These are phyloP conservation scores for Ornithorhynchus anatinus DNA, from an alignment of 2,113 vertebrate species.

Conservation along the genomic window DNA sequence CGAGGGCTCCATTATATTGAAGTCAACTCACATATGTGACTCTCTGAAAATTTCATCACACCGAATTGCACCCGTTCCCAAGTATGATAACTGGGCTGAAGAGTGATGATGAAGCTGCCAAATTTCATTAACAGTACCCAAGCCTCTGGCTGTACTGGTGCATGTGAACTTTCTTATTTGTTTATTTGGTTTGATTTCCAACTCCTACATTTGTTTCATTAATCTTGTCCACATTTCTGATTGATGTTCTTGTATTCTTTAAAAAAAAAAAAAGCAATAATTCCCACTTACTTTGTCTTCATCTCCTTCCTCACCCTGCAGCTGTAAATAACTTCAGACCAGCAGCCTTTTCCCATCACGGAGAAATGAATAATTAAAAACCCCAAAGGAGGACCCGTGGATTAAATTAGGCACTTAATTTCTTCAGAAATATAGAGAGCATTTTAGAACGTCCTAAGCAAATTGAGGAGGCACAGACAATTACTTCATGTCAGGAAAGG, in stretches of 20 bases:
- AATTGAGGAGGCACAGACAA: constrained; percentile 54
- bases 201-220: not conserved
- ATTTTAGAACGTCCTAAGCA: constrained; percentile 37
- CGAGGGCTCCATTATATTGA: not conserved
- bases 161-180: not conserved
- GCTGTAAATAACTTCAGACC: constrained; percentile 41
- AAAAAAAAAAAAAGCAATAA: not conserved
- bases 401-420: constrained; percentile 64
- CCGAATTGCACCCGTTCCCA: not conserved
- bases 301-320: not conserved
- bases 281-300: constrained; percentile 8
- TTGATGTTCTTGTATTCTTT: not conserved
- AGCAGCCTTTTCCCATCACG: constrained; percentile 44
- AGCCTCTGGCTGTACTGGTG: not conserved
- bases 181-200: not conserved
- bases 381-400: constrained; percentile 21
- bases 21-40: not conserved
- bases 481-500: constrained; percentile 40
- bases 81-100: constrained; percentile 1
- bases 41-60: constrained; percentile 1
- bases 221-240: not conserved
- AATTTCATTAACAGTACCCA: not conserved
- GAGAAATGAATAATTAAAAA: constrained; percentile 63
- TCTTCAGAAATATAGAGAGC: constrained; percentile 48
- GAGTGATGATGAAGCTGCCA: constrained; percentile 36